Evolutionary conservation across 2,113 vertebrate genomes (phyloP).

Genomic region (Chionis minor): DNA sequence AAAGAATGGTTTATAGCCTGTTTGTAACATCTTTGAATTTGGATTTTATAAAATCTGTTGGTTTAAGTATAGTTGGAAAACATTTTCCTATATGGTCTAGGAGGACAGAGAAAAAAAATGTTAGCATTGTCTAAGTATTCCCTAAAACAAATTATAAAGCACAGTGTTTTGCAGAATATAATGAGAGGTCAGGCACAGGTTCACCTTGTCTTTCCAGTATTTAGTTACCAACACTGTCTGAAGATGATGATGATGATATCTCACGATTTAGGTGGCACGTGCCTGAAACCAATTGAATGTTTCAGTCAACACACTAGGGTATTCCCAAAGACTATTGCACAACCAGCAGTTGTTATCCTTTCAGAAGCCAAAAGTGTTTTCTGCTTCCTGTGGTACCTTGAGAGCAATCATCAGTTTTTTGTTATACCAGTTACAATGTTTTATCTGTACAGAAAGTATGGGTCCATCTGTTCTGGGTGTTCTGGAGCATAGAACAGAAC

Average conservation of each 20-base stretch:
- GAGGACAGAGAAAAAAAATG: slow-evolving; percentile 32
- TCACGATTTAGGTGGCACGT: background rate
- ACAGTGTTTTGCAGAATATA: slow-evolving; percentile 22
- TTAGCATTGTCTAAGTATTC: slow-evolving; percentile 28
- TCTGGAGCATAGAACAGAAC: background rate
- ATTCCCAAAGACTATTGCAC: background rate
- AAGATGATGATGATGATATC: slow-evolving; percentile 2
- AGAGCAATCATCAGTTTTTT: background rate
- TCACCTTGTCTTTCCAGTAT: slow-evolving; percentile 38
- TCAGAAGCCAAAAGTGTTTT: background rate
- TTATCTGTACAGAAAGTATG: background rate
- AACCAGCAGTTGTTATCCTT: background rate
- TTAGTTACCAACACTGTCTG: background rate
- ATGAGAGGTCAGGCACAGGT: slow-evolving; percentile 16
- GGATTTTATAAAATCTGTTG: background rate
- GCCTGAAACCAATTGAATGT: background rate
- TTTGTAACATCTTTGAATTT: background rate
- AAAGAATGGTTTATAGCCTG: background rate
- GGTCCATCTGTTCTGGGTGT: background rate
- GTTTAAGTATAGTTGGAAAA: background rate
- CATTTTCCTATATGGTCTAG: background rate
- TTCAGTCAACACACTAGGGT: background rate
- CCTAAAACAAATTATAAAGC: slow-evolving; percentile 30
- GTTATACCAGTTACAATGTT: background rate
- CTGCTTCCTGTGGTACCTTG: background rate